A percentile compares a stretch with the other conserved stretches of the same genome.
Evolutionary conservation across 2,113 vertebrate species (phyloP).

Genomic region (Lathamus discolor): DNA sequence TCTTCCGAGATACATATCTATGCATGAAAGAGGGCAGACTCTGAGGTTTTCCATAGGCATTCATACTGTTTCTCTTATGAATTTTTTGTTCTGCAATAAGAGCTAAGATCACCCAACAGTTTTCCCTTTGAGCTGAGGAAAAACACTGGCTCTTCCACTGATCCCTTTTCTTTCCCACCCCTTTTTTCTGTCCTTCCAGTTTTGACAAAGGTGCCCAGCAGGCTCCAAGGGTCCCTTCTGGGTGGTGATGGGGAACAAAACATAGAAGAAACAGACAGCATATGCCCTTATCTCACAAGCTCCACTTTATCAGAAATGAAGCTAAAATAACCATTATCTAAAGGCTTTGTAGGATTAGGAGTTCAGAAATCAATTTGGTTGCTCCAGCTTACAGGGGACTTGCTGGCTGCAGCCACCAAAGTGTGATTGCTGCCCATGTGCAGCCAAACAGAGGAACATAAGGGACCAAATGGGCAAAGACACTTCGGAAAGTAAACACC

Average conservation of each 20-base stretch:
- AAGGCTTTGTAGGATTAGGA: background rate
- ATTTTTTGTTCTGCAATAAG: background rate
- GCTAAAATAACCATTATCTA: background rate
- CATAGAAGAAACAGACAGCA: background rate
- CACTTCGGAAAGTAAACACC: background rate
- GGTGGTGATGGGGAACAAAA: background rate
- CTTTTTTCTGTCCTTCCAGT: background rate
- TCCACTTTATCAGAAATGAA: background rate
- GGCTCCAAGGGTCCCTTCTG: background rate
- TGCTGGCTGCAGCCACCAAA: background rate
- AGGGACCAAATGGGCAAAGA: rapidly evolving
- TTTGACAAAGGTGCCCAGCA: rapidly evolving
- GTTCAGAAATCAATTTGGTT: background rate
- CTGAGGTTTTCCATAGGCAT: background rate
- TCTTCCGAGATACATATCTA: background rate
- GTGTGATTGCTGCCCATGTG: rapidly evolving
- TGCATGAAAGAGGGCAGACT: background rate
- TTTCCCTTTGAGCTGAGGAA: background rate
- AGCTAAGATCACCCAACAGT: background rate
- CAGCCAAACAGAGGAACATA: background rate
- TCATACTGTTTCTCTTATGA: rapidly evolving
- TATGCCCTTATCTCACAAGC: background rate
- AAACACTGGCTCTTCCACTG: background rate
- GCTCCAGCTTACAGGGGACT: background rate
- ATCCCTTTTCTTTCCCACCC: background rate